phyloP scores from a whole-genome alignment of 2,888 invertebrate species.

The Alloplasta piceator region DNA sequence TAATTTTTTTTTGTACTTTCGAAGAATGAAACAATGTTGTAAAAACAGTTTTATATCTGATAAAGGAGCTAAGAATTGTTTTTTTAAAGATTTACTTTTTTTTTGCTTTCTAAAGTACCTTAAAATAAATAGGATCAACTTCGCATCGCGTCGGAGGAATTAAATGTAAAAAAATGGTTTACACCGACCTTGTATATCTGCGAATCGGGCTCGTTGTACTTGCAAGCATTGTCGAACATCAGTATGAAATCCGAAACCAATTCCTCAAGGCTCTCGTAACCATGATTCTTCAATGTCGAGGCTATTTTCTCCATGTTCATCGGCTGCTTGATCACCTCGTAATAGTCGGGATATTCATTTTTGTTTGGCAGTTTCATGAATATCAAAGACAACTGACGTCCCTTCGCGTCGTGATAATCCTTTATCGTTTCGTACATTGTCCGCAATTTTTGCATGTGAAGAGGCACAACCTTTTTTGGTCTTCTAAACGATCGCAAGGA shows the following conservation, averaged over 20 bases:
- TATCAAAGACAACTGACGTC: constrained; percentile 95
- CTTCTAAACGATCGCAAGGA: constrained; percentile 71
- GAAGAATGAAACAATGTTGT: too few species aligned
- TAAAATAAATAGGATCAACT: too few species aligned
- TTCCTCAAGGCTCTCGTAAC: constrained; percentile 93
- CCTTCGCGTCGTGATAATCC: constrained; percentile 94
- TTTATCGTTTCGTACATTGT: constrained; percentile 95
- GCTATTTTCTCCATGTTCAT: constrained; percentile 98
- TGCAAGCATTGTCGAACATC: constrained; percentile 98
- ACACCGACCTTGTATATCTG: constrained; percentile 93
- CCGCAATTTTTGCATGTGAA: constrained; percentile 90
- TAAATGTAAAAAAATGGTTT: not conserved
- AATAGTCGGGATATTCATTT: constrained; percentile 97
- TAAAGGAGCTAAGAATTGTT: too few species aligned
- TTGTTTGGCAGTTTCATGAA: constrained; percentile 98
- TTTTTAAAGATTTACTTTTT: too few species aligned
- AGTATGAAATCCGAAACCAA: constrained; percentile 94
- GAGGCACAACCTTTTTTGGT: constrained; percentile 80
- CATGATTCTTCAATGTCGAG: constrained; percentile 90
- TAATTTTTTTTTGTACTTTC: too few species aligned
- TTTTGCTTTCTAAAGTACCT: too few species aligned
- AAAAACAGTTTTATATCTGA: too few species aligned
- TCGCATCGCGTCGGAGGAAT: too few species aligned
- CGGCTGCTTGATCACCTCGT: constrained; percentile 97
- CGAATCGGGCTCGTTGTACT: constrained; percentile 98